Evolutionary conservation across 2,113 vertebrate genomes (phyloP).

Genomic region (Vidua chalybeata): DNA sequence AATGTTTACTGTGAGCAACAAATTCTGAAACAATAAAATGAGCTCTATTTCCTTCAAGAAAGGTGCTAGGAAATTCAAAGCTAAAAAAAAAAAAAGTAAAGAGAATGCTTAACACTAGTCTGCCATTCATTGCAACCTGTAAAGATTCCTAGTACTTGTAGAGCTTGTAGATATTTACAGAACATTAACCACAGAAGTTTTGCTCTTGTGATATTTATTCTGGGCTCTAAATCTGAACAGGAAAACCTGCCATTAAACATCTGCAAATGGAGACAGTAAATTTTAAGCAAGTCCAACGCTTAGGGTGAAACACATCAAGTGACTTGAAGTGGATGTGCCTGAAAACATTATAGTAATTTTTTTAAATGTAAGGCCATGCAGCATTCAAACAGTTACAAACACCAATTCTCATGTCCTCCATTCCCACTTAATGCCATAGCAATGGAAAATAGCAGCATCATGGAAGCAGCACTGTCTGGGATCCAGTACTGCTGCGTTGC

Average conservation of each 20-base stretch:
- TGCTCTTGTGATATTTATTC: background rate
- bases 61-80: background rate
- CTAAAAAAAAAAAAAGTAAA: background rate
- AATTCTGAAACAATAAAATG: background rate
- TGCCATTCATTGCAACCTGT: background rate
- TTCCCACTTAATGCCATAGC: background rate
- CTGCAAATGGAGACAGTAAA: background rate
- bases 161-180: conserved; percentile 18
- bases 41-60: background rate
- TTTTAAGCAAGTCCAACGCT: background rate
- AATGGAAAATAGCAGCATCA: background rate
- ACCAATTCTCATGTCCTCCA: background rate
- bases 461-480: background rate
- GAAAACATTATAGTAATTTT: background rate
- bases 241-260: background rate
- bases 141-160: background rate
- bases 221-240: background rate
- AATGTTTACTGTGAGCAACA: background rate
- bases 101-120: background rate
- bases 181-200: background rate
- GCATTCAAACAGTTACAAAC: background rate
- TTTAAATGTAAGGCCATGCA: background rate
- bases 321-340: background rate
- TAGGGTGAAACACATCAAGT: background rate
- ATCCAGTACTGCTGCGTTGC: background rate